phyloP scores from a whole-genome alignment of 2,113 vertebrate species.

The Hemibagrus wyckioides region DNA sequence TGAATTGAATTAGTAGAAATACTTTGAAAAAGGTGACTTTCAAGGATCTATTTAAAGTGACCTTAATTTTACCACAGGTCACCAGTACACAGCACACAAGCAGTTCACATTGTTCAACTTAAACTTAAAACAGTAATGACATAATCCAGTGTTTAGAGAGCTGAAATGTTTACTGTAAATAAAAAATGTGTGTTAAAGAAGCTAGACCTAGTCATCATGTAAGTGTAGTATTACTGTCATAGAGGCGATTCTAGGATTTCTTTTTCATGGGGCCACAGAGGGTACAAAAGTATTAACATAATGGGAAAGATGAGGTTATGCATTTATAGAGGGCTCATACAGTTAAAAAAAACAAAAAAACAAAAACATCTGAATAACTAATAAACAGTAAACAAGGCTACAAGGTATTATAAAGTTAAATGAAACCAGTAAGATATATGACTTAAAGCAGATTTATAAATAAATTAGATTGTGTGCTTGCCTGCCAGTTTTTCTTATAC shows the following conservation, averaged over 20 bases:
- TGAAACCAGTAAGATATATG: neutral
- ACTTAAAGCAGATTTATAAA: neutral
- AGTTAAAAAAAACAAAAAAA: neutral
- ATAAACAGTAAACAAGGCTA: neutral
- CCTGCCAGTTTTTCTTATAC: neutral
- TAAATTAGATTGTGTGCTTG: neutral
- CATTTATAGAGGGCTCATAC: neutral
- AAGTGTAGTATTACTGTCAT: constrained; percentile 47
- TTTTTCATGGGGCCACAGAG: neutral
- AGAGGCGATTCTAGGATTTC: neutral
- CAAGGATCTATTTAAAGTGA: neutral
- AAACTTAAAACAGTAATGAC: neutral
- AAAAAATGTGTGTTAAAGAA: neutral
- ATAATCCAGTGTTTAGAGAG: neutral
- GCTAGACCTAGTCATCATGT: constrained; percentile 31
- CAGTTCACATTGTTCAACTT: neutral
- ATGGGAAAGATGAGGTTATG: neutral
- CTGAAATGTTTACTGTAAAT: neutral
- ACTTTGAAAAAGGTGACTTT: neutral
- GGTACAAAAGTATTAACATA: neutral
- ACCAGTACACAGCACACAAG: neutral
- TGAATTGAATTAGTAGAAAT: neutral
- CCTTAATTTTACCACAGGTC: neutral
- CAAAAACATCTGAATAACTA: neutral
- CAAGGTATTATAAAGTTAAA: neutral